These are phyloP conservation scores for Bujurquina vittata DNA, from an alignment of 2,113 vertebrate genomes.

Conservation along the genomic window DNA sequence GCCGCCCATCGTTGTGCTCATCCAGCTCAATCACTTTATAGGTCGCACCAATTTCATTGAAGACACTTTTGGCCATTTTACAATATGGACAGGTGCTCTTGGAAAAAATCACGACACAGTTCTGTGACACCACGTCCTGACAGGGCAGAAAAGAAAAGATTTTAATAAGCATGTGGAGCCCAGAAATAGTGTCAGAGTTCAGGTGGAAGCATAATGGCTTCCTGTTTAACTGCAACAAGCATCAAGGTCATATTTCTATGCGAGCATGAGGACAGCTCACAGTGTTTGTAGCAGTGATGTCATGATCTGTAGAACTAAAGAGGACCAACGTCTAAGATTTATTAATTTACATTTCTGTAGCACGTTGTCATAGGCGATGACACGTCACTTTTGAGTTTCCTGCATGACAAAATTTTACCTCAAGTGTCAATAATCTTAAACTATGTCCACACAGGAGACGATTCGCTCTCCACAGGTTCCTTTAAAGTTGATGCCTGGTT, in stretches of 20 bases:
- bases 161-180: not conserved
- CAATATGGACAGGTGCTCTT: conserved; percentile 93
- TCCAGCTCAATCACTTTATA: conserved; percentile 92
- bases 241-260: not conserved
- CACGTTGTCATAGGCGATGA: no score
- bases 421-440: no score
- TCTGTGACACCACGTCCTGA: conserved; percentile 89
- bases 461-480: no score
- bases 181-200: not conserved
- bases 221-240: not conserved
- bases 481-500: no score
- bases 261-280: not conserved
- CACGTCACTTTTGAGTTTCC: no score
- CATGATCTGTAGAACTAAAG: no score
- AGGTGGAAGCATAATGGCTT: not conserved
- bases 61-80: conserved; percentile 92
- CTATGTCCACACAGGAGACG: no score
- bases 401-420: no score
- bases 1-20: conserved; percentile 83
- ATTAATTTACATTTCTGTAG: no score
- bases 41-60: conserved; percentile 85
- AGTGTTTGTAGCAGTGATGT: no score
- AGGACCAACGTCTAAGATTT: no score
- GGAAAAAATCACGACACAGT: conserved; percentile 97
- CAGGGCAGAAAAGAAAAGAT: conserved; percentile 1